Evolutionary conservation across 2,888 invertebrate genomes (phyloP), one percentile per base, ranked within the genome.

Genomic region (Drosophila lacicola): DNA sequence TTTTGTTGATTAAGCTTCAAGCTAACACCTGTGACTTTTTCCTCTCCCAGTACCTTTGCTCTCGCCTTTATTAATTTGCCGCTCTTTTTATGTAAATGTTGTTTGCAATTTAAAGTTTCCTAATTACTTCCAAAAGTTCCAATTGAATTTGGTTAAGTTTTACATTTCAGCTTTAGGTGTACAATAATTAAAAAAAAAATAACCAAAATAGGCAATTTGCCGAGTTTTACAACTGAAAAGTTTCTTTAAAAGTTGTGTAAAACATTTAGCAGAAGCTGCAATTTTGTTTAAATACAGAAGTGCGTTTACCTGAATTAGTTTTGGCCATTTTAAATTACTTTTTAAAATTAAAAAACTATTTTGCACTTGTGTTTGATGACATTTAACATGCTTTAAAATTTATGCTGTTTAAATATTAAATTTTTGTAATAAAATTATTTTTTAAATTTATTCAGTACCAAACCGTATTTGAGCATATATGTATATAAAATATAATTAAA

Each of bases 61-160:
- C 9, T 4, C 9, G 5, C 37, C 4, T 33, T 13, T 34, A 9
- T 50, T 62, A 39, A 61, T 64, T 39, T 44, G 11, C 41, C 34
- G 13, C 29, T 51, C 21, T 39, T 33, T 47, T 62, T 19, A 46
- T 41, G 47, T 37, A 29, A 29, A 54, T 51, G 37, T 46, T 53
- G 57, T 49, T 49, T 49, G 25, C 60, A 57, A 64, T 58, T 73
- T 33, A 60, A 77, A 67, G 46, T 70, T 78, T 53, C 42, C 47
- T 78, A 78, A 77, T 78, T 76, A 70, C 44, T 49, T n/a, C 17
- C 36, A 46, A 39, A 65, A 41, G 10, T 54, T 70, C 13, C 3
- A 41, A 72, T 46, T 58, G 8, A 25, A 34, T 39, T 49, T 34
- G n/a, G 10, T 11, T 8, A 10, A 45, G 45, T 51, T 29, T 47